Evolutionary conservation across 2,888 invertebrate genomes (phyloP).

Genomic region (Euspilapteryx auroguttella): DNA sequence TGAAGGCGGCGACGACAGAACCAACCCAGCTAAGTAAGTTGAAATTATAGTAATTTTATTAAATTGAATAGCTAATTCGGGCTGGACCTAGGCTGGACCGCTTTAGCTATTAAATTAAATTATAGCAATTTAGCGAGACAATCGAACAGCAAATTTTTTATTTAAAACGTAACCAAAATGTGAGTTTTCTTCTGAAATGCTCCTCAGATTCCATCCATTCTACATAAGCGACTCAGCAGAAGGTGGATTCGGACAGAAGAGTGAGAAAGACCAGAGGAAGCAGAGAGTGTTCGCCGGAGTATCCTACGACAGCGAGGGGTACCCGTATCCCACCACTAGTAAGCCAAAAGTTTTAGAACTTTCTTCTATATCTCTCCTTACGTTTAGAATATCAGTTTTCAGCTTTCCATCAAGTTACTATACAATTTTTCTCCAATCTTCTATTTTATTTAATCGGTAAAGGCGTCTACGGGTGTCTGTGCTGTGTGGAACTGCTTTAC

Average conservation of each 20-base stretch:
- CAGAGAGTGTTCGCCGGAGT: constrained; percentile 84
- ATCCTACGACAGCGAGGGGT: constrained; percentile 72
- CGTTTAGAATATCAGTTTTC: background rate
- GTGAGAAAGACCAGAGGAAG: constrained; percentile 66
- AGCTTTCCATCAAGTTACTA: too few relatives aligned
- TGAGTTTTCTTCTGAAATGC: background rate
- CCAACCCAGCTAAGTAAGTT: constrained; percentile 72
- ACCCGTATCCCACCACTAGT: constrained; percentile 80
- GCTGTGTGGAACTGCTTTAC: too few relatives aligned
- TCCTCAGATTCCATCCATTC: constrained; percentile 79
- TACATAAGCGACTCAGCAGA: constrained; percentile 87
- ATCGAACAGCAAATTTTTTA: too few relatives aligned
- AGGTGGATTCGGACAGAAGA: constrained; percentile 84
- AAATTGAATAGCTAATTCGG: background rate
- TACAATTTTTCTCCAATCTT: too few relatives aligned
- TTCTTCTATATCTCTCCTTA: background rate
- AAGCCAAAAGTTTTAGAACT: constrained; percentile 2
- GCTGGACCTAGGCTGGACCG: background rate
- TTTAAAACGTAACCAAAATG: too few relatives aligned
- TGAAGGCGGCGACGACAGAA: constrained; percentile 81
- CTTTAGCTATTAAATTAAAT: background rate
- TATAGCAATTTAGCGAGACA: background rate
- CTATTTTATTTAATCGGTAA: too few relatives aligned
- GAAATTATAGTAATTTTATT: background rate
- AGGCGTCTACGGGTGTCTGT: too few relatives aligned